Conservation (phyloP, 2,113 vertebrate genomes). For the Atractosteus spatula region DNA sequence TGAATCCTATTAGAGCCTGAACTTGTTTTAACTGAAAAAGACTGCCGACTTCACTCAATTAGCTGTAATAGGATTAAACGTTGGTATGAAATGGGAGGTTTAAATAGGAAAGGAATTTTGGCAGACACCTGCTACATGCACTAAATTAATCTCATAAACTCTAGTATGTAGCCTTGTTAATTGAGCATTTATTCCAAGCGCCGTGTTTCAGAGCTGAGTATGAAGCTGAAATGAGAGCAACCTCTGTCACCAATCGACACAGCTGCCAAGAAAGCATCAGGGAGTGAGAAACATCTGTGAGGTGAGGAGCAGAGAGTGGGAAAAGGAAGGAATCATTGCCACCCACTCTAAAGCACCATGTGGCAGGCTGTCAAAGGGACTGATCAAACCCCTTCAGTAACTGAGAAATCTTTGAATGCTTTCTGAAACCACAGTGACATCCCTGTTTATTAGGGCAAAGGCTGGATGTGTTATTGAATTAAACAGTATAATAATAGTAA, state of each 20-base stretch:
- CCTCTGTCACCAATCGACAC: constrained; percentile 4
- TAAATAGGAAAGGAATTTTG: constrained; percentile 80
- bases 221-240: not conserved
- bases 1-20: constrained; percentile 84
- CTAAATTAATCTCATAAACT: constrained; percentile 79
- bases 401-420: too few species aligned
- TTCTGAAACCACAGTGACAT: too few species aligned
- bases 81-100: constrained; percentile 79
- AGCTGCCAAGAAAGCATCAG: not conserved
- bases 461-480: too few species aligned
- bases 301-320: not conserved
- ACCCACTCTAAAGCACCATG: not conserved
- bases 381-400: too few species aligned
- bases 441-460: too few species aligned
- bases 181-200: constrained; percentile 27
- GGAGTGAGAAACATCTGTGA: not conserved
- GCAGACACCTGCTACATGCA: constrained; percentile 77
- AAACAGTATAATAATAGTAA: too few species aligned
- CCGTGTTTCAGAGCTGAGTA: not conserved
- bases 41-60: constrained; percentile 86
- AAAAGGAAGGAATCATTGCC: too few species aligned
- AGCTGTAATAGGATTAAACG: constrained; percentile 90
- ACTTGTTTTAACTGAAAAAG: constrained; percentile 88
- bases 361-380: not conserved
- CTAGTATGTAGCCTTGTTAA: constrained; percentile 59